These are phyloP conservation scores for Drosophila dives DNA, from an alignment of 2,888 invertebrate species.

Conservation along the genomic window DNA sequence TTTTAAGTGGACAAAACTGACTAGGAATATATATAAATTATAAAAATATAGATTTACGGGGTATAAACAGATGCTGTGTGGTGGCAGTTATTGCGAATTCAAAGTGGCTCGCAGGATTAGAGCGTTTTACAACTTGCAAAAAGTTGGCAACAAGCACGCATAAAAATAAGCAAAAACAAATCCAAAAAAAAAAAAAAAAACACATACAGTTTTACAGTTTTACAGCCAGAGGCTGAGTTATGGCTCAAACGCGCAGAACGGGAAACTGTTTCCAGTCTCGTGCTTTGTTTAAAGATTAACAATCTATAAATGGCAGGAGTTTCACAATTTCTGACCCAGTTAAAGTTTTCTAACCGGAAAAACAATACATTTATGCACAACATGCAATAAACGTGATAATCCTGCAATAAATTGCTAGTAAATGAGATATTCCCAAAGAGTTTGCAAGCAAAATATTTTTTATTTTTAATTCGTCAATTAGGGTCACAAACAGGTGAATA, in stretches of 20 bases:
- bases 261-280: conserved; percentile 39
- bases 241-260: conserved; percentile 34
- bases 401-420: not conserved
- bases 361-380: conserved; percentile 2
- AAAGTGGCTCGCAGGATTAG: conserved; percentile 25
- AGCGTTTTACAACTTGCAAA: conserved; percentile 23
- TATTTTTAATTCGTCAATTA: not conserved
- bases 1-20: not conserved
- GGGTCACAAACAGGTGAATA: not conserved
- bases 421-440: not conserved
- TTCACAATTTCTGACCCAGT: conserved; percentile 49
- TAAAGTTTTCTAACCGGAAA: conserved; percentile 20
- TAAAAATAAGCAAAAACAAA: conserved; percentile 5
- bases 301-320: conserved; percentile 60
- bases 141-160: conserved; percentile 7
- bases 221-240: conserved; percentile 33
- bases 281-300: conserved; percentile 56
- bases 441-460: not conserved
- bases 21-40: not conserved
- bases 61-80: conserved; percentile 5
- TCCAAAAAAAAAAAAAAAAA: not conserved
- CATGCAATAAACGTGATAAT: not conserved
- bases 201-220: conserved; percentile 30
- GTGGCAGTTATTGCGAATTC: not conserved
- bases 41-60: not conserved